phyloP scores from a whole-genome alignment of 2,113 vertebrate genomes.

The Paramormyrops kingsleyae region DNA sequence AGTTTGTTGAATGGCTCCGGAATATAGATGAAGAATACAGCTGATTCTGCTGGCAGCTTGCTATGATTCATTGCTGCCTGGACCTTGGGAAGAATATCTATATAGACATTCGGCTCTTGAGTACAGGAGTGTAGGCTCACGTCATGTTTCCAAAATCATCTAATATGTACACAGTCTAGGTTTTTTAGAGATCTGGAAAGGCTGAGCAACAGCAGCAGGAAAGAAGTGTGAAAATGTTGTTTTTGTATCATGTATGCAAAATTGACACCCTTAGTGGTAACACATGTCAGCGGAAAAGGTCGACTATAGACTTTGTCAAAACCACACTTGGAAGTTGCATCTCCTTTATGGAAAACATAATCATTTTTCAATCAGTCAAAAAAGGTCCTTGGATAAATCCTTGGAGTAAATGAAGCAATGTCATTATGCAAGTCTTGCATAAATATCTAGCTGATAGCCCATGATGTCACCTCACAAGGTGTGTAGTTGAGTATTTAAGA shows the following conservation, averaged over 20 bases:
- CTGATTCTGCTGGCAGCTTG: background rate
- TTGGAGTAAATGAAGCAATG: background rate
- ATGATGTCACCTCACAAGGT: background rate
- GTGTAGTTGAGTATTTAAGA: slow-evolving; percentile 7
- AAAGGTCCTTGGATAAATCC: background rate
- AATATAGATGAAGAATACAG: background rate
- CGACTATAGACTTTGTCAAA: background rate
- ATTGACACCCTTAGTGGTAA: slow-evolving; percentile 14
- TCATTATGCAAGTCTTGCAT: background rate
- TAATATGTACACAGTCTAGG: background rate
- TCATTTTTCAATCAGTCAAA: background rate
- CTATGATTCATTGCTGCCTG: background rate
- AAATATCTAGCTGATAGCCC: slow-evolving; percentile 3
- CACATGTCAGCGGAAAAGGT: background rate
- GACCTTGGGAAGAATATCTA: background rate
- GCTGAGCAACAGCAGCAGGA: background rate
- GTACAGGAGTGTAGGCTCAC: background rate
- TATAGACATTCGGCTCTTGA: background rate
- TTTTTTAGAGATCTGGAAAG: background rate
- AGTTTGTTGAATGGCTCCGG: background rate
- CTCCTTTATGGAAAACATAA: slow-evolving; percentile 12
- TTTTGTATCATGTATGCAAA: background rate
- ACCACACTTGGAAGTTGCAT: background rate
- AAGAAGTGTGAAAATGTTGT: background rate
- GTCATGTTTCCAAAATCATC: background rate